A percentile compares a stretch with the other conserved stretches of the same genome.
These are phyloP conservation scores for Drosophila simulans DNA, from an alignment of 1,140 invertebrate species.

Conservation along the genomic window DNA sequence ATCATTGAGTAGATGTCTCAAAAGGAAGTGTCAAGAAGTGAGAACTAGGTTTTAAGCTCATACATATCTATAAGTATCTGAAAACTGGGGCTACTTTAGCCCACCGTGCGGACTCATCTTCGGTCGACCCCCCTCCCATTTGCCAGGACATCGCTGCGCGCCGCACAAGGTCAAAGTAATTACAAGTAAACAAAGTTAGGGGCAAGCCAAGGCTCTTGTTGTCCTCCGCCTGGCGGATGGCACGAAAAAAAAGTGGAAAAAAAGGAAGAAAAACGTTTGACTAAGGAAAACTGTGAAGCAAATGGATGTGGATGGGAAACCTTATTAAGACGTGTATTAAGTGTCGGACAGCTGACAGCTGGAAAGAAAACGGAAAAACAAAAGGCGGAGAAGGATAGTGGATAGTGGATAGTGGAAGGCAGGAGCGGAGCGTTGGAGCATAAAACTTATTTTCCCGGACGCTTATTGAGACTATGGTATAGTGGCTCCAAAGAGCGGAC, in stretches of 20 bases:
- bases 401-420: neutral
- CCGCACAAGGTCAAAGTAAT: conserved; percentile 52
- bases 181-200: conserved; percentile 58
- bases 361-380: neutral
- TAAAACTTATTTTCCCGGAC: neutral
- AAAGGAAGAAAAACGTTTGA: conserved; percentile 3
- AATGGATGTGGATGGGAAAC: conserved; percentile 7
- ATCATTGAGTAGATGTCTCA: too few species aligned
- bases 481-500: neutral
- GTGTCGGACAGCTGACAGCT: conserved; percentile 12
- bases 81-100: too few species aligned
- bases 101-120: conserved; percentile 1
- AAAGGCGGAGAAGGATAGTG: neutral
- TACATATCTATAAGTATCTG: too few species aligned
- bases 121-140: neutral
- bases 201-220: conserved; percentile 11
- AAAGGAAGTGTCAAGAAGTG: neutral
- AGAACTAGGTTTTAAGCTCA: neutral
- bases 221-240: neutral
- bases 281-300: neutral
- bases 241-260: neutral
- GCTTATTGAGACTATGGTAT: neutral
- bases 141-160: conserved; percentile 1
- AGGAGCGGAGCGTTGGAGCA: neutral
- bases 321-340: conserved; percentile 26